Percentiles rank a stretch among this genome's conserved stretches.
phyloP scores from a whole-genome alignment of 2,797 vertebrate species.

The Peromyscus eremicus region DNA sequence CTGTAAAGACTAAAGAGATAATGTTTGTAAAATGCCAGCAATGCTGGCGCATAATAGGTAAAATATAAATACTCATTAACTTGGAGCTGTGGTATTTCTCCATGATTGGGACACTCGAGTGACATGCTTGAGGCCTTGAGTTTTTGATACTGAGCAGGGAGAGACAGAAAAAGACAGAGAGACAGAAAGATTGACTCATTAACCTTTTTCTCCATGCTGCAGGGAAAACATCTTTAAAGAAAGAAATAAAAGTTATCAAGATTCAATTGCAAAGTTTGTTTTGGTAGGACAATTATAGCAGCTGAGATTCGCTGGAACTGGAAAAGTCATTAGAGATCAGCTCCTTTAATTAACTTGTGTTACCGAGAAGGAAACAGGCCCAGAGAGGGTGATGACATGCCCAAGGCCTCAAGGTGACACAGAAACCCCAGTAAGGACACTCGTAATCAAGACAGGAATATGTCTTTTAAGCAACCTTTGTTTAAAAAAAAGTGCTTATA shows the following conservation, averaged over 20 bases:
- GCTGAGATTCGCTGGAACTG: constrained; percentile 23
- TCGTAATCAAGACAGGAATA: constrained; percentile 34
- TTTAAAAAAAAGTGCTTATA: constrained; percentile 49
- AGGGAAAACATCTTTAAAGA: constrained; percentile 34
- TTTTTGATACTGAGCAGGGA: not conserved
- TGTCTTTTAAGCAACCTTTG: constrained; percentile 45
- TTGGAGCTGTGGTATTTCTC: not conserved
- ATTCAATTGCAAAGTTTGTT: constrained; percentile 29
- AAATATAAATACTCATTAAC: constrained; percentile 29
- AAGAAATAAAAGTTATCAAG: constrained; percentile 28
- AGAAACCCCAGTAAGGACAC: not conserved
- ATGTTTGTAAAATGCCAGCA: constrained; percentile 26
- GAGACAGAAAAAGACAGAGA: not conserved
- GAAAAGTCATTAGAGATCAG: constrained; percentile 42
- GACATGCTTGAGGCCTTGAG: not conserved
- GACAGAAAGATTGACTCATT: not conserved
- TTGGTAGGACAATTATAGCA: constrained; percentile 23
- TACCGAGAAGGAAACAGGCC: constrained; percentile 58
- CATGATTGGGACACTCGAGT: not conserved
- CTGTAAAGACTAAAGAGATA: constrained; percentile 51
- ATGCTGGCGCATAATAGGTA: not conserved
- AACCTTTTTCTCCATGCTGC: not conserved
- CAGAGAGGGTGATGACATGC: constrained; percentile 58
- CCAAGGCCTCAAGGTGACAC: constrained; percentile 44
- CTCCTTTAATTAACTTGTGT: constrained; percentile 67